A percentile compares a stretch with the other conserved stretches of the same genome.
phyloP scores from a whole-genome alignment of 2,113 vertebrate genomes.

The Hemiprocne comata region DNA sequence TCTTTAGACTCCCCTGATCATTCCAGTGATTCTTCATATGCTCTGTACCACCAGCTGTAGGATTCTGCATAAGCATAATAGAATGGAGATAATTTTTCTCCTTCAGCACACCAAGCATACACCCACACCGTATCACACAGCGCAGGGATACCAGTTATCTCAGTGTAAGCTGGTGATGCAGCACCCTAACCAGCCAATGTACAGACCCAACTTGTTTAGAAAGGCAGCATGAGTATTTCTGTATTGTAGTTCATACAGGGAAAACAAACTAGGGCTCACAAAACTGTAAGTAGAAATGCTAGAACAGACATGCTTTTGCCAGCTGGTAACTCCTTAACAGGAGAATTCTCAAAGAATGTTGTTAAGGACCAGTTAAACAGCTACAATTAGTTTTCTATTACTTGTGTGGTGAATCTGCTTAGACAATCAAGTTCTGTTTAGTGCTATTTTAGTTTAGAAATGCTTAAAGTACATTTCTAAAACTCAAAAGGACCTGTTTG shows the following conservation, averaged over 20 bases:
- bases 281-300: not conserved
- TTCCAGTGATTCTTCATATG: not conserved
- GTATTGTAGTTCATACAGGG: not conserved
- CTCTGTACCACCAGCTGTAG: not conserved
- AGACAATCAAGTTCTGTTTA: not conserved
- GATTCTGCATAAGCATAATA: not conserved
- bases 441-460: not conserved
- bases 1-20: not conserved
- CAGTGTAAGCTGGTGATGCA: not conserved
- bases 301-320: not conserved
- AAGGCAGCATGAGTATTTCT: not conserved
- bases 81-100: not conserved
- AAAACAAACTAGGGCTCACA: not conserved
- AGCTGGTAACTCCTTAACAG: not conserved
- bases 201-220: not conserved
- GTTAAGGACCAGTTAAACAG: not conserved
- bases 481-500: not conserved
- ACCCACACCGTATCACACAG: not conserved
- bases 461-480: not conserved
- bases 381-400: not conserved
- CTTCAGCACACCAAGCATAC: not conserved
- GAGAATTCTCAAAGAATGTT: not conserved
- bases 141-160: rapidly evolving
- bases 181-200: not conserved
- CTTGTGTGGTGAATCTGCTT: not conserved